Evolutionary conservation across 2,113 vertebrate genomes (phyloP).

Genomic region (Brachyhypopomus occidentalis): DNA sequence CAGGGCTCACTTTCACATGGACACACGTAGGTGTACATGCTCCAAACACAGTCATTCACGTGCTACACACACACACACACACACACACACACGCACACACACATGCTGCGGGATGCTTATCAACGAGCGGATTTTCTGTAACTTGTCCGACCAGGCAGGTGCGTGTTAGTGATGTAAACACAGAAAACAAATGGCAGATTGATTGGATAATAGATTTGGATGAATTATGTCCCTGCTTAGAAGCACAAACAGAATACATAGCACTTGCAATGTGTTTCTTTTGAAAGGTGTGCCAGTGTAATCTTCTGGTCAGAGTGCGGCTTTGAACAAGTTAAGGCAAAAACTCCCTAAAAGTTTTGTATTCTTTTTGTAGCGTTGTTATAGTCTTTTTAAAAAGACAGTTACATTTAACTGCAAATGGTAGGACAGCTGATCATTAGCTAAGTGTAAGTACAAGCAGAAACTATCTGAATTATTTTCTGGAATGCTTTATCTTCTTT

Average conservation of each 20-base stretch:
- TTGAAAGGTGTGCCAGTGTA: neutral
- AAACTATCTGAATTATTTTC: neutral
- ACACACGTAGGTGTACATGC: neutral
- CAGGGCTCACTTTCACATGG: neutral
- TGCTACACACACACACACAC: neutral
- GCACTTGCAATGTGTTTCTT: neutral
- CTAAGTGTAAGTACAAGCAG: too few species aligned
- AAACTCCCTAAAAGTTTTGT: neutral
- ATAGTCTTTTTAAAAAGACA: too few species aligned
- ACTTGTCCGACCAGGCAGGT: constrained; percentile 8
- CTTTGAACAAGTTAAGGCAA: neutral
- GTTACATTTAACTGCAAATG: neutral
- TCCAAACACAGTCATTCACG: neutral
- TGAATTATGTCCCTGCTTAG: neutral
- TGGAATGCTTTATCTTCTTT: neutral
- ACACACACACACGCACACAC: neutral
- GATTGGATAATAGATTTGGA: constrained; percentile 23
- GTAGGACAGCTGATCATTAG: neutral
- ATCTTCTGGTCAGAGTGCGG: neutral
- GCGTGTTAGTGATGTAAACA: constrained; percentile 12
- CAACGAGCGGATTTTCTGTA: neutral
- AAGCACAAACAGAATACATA: neutral
- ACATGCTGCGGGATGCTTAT: constrained; percentile 35
- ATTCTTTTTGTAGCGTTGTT: neutral
- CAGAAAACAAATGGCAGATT: constrained; percentile 31